Percentiles rank a stretch among this genome's conserved stretches.
Evolutionary conservation across 2,113 vertebrate species (phyloP).

Genomic region (Eira barbara): DNA sequence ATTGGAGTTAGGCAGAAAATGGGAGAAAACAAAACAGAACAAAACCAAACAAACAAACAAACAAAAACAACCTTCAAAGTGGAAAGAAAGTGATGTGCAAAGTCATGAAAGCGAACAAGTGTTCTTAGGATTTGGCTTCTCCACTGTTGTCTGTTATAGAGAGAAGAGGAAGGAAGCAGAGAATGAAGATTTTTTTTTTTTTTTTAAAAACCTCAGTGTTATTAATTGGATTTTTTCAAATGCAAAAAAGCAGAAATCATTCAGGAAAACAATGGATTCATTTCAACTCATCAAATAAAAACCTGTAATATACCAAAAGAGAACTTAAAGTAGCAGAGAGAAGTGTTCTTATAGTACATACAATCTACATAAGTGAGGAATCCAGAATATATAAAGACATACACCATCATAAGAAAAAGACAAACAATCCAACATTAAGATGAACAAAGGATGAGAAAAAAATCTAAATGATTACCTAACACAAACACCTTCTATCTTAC

Average conservation of each 20-base stretch:
- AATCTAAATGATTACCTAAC: not conserved
- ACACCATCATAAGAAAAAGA: not conserved
- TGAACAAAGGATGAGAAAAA: not conserved
- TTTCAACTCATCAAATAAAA: not conserved
- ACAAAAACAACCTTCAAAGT: not conserved
- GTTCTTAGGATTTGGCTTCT: not conserved
- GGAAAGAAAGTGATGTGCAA: not conserved
- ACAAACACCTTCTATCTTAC: not conserved
- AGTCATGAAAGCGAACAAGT: not conserved
- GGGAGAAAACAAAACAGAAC: not conserved
- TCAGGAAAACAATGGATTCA: not conserved
- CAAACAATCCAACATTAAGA: not conserved
- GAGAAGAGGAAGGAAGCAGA: not conserved
- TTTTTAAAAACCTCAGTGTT: not conserved
- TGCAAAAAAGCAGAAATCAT: not conserved
- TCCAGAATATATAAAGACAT: not conserved
- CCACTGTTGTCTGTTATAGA: not conserved
- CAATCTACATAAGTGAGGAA: not conserved
- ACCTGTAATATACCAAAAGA: not conserved
- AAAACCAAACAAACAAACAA: too few relatives aligned
- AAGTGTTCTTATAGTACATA: not conserved
- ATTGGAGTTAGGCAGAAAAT: not conserved
- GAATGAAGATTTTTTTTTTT: too few relatives aligned
- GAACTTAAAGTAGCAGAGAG: not conserved
- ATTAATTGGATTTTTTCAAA: not conserved